These are phyloP conservation scores for Drosophila rellima DNA, from an alignment of 2,888 invertebrate species.

Conservation along the genomic window DNA sequence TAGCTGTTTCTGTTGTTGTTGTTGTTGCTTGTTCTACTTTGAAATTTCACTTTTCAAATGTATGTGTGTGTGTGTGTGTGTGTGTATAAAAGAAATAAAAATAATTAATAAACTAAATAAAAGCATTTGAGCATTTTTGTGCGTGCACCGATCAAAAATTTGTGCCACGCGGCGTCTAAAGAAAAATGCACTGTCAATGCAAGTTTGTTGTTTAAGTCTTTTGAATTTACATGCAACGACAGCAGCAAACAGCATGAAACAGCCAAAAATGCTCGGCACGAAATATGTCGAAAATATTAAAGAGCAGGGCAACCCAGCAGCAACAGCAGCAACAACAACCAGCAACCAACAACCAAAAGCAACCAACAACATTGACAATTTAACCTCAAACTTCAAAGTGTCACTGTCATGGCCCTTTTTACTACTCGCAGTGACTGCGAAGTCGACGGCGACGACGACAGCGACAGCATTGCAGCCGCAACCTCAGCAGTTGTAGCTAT, in stretches of 20 bases:
- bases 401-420: slow-evolving; percentile 85
- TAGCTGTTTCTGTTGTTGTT: slow-evolving; percentile 44
- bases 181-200: slow-evolving; percentile 33
- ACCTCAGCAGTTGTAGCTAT: slow-evolving; percentile 53
- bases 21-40: slow-evolving; percentile 69
- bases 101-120: slow-evolving; percentile 74
- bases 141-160: slow-evolving; percentile 47
- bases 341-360: slow-evolving; percentile 33
- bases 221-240: slow-evolving; percentile 45
- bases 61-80: slow-evolving; percentile 19
- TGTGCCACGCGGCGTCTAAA: slow-evolving; percentile 31
- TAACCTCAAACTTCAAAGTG: slow-evolving; percentile 85
- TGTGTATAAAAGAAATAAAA: slow-evolving; percentile 40
- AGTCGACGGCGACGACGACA: slow-evolving; percentile 10
- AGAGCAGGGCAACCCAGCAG: slow-evolving; percentile 37
- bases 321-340: slow-evolving; percentile 32
- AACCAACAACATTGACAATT: slow-evolving; percentile 71
- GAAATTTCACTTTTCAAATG: slow-evolving; percentile 78
- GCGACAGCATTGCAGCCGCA: slow-evolving; percentile 45
- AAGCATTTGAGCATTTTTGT: slow-evolving; percentile 60
- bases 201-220: slow-evolving; percentile 69
- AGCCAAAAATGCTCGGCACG: slow-evolving; percentile 43
- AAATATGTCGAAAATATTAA: slow-evolving; percentile 62
- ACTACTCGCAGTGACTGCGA: slow-evolving; percentile 54
- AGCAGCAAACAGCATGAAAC: slow-evolving; percentile 13